Percentiles rank a stretch among this genome's conserved stretches.
These are phyloP conservation scores for Zapornia atra DNA, from an alignment of 2,113 vertebrate species.

Conservation along the genomic window DNA sequence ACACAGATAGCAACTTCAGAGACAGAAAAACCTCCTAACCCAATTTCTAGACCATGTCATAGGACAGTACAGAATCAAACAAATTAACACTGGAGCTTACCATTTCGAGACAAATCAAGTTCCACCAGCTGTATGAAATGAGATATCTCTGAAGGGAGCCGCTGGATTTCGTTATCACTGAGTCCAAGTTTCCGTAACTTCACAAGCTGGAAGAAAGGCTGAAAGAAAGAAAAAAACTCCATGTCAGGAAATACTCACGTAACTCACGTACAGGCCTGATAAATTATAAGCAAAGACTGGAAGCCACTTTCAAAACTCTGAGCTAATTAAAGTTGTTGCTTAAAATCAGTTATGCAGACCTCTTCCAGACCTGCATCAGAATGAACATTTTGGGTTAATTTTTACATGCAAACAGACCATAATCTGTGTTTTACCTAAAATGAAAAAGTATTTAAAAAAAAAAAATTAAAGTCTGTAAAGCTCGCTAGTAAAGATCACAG, in stretches of 20 bases:
- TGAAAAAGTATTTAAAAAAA: neutral
- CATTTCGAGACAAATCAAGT: conserved; percentile 95
- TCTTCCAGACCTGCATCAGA: neutral
- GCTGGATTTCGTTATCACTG: conserved; percentile 98
- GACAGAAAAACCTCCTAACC: neutral
- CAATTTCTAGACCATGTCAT: neutral
- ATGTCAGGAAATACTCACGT: neutral
- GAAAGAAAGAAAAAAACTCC: conserved; percentile 69
- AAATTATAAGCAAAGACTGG: neutral
- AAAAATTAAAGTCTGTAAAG: neutral
- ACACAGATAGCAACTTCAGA: neutral
- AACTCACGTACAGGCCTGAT: neutral
- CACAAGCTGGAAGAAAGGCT: conserved; percentile 96
- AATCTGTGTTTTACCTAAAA: neutral
- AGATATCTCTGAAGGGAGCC: conserved; percentile 93
- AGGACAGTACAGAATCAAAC: neutral
- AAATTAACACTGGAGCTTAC: conserved; percentile 72
- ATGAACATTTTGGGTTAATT: neutral
- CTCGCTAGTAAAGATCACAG: neutral
- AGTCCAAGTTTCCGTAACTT: conserved; percentile 96
- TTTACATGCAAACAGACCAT: neutral
- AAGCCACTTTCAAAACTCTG: neutral
- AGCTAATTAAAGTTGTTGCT: neutral
- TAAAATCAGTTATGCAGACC: neutral
- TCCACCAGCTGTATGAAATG: conserved; percentile 98